Conservation (phyloP, 2,888 invertebrate genomes). For the Halictus quadricinctus region DNA sequence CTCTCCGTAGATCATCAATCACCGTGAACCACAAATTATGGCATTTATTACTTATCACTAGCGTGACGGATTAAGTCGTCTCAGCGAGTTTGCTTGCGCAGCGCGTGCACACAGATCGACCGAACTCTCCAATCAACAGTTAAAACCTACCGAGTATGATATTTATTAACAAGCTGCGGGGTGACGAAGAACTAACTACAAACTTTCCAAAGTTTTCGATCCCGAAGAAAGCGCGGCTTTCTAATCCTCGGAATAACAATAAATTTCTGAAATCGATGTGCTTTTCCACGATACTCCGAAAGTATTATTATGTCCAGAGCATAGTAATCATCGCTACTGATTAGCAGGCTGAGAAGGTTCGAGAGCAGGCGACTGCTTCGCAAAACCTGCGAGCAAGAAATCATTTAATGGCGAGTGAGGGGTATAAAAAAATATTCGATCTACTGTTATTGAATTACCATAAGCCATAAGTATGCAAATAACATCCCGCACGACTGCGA, state of each 20-base stretch:
- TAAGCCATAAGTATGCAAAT: neutral
- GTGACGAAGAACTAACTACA: neutral
- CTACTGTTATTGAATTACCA: neutral
- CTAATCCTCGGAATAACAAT: neutral
- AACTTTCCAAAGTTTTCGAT: neutral
- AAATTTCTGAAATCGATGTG: neutral
- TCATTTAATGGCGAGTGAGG: neutral
- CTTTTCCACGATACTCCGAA: too few species aligned
- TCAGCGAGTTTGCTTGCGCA: neutral
- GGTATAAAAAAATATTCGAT: neutral
- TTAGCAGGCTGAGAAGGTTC: neutral
- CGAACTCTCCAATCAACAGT: neutral
- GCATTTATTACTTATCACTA: constrained; percentile 3
- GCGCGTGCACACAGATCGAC: neutral
- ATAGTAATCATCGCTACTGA: neutral
- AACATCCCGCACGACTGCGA: neutral
- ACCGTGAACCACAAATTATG: neutral
- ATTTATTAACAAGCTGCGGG: neutral
- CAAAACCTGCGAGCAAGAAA: neutral
- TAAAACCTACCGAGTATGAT: neutral
- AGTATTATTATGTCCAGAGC: too few species aligned
- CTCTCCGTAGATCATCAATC: neutral
- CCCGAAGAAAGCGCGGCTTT: neutral
- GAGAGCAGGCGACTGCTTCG: neutral
- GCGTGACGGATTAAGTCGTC: neutral